phyloP scores from a whole-genome alignment of 2,888 invertebrate species.

The Drosophila lacicola region DNA sequence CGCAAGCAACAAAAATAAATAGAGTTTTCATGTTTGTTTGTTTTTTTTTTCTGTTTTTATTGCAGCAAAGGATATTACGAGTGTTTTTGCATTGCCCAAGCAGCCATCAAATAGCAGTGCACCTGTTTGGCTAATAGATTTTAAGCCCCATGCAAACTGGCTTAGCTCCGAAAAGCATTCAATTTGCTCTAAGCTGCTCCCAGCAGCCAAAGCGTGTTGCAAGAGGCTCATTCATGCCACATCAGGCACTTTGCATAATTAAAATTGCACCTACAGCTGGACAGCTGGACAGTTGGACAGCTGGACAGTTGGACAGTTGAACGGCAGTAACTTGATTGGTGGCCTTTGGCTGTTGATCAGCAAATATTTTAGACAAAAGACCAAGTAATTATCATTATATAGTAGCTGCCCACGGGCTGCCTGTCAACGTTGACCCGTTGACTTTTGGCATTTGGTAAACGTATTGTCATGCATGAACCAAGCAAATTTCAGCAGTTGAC shows the following conservation, averaged over 20 bases:
- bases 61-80: constrained; percentile 7
- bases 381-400: constrained; percentile 38
- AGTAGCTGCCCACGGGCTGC: not conserved
- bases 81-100: constrained; percentile 7
- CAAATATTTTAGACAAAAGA: constrained; percentile 46
- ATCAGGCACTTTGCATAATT: constrained; percentile 57
- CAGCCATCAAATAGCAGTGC: constrained; percentile 16
- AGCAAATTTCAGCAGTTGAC: constrained; percentile 11
- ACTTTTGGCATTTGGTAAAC: constrained; percentile 28
- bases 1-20: constrained; percentile 5
- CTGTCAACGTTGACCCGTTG: constrained; percentile 7
- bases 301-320: not conserved
- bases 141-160: constrained; percentile 37
- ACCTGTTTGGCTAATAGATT: constrained; percentile 29
- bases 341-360: constrained; percentile 36
- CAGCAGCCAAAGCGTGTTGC: constrained; percentile 9
- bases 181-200: constrained; percentile 39
- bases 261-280: constrained; percentile 38
- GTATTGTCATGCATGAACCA: constrained; percentile 10
- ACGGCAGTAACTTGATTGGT: constrained; percentile 27
- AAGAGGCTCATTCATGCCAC: constrained; percentile 12
- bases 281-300: not conserved
- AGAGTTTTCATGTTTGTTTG: constrained; percentile 9
- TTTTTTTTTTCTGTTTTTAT: not conserved
- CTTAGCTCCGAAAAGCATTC: constrained; percentile 29